Evolutionary conservation across 1,140 invertebrate genomes (phyloP).

Genomic region (Drosophila micromelanica): DNA sequence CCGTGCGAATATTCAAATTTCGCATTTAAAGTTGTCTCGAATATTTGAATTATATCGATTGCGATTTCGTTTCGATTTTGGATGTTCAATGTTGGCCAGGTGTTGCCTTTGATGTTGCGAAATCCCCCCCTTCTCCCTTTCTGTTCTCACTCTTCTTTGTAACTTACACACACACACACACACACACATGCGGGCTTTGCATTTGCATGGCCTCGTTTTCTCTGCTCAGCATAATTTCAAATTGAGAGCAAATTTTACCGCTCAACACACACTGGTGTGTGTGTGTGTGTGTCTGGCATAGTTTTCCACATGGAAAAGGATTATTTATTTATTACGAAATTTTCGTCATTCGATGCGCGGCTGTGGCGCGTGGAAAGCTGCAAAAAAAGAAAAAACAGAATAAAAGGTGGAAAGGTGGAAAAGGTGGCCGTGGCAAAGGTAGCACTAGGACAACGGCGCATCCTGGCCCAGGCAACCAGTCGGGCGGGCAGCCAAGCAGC

Average conservation of each 20-base stretch:
- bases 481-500: background rate
- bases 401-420: conserved; percentile 33
- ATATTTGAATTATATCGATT: conserved; percentile 17
- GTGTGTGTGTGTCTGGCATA: conserved; percentile 26
- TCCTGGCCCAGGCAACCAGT: conserved; percentile 7
- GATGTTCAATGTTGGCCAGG: conserved; percentile 37
- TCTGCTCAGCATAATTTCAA: conserved; percentile 64
- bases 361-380: conserved; percentile 71
- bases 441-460: conserved; percentile 13
- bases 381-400: conserved; percentile 36
- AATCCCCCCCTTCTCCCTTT: conserved; percentile 14
- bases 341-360: conserved; percentile 80
- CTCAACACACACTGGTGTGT: conserved; percentile 43
- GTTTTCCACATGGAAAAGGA: conserved; percentile 61
- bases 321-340: conserved; percentile 83
- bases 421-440: conserved; percentile 32
- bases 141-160: background rate
- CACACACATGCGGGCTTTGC: conserved; percentile 53
- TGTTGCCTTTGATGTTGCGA: conserved; percentile 54
- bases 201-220: conserved; percentile 78
- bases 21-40: conserved; percentile 21
- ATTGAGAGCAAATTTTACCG: conserved; percentile 77
- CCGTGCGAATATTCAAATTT: conserved; percentile 39
- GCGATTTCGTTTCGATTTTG: conserved; percentile 11
- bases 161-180: too few species aligned